Percentiles rank a stretch among this genome's conserved stretches.
phyloP scores from a whole-genome alignment of 1,140 invertebrate species.

The Monochamus saltuarius region DNA sequence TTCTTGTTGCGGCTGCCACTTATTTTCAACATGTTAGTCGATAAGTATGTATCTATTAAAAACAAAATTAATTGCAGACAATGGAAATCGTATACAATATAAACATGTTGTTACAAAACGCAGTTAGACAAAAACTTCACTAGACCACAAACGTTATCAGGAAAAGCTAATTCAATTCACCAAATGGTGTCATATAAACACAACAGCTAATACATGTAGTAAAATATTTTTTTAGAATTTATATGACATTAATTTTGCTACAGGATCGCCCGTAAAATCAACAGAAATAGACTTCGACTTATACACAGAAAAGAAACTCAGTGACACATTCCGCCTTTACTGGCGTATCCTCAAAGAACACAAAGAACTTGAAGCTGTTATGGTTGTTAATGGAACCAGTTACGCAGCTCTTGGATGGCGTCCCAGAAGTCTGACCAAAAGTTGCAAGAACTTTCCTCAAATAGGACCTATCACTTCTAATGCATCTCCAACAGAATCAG shows the following conservation, averaged over 20 bases:
- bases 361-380: conserved; percentile 80
- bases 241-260: conserved; percentile 20
- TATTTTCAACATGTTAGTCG: no score
- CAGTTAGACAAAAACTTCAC: no score
- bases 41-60: no score
- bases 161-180: no score
- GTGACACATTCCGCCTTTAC: conserved; percentile 72
- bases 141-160: no score
- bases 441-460: conserved; percentile 75
- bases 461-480: conserved; percentile 50
- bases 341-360: conserved; percentile 80
- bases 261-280: conserved; percentile 66
- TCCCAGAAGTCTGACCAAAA: conserved; percentile 67
- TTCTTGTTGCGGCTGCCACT: no score
- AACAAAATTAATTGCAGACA: no score
- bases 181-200: no score
- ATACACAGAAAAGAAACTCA: conserved; percentile 72
- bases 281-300: conserved; percentile 64
- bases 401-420: conserved; percentile 87
- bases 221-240: no score
- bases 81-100: no score
- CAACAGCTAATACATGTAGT: no score
- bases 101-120: no score
- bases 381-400: conserved; percentile 79
- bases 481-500: conserved; percentile 9